phyloP scores from a whole-genome alignment of 2,888 invertebrate species.

The Anodontia alba region DNA sequence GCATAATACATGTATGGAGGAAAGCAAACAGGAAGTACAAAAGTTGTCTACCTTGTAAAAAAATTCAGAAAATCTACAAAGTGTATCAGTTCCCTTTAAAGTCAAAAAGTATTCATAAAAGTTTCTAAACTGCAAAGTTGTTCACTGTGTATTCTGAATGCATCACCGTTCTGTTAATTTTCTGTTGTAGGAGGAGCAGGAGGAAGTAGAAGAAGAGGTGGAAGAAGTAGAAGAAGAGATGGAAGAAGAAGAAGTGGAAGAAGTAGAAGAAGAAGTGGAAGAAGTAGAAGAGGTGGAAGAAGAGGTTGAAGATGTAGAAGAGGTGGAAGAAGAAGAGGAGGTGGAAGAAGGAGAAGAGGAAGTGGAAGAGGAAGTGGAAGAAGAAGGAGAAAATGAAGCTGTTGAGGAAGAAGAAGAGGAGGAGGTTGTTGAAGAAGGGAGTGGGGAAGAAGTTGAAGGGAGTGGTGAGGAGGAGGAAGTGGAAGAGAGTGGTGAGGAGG shows the following conservation, averaged over 20 bases:
- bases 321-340: conserved; percentile 13
- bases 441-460: conserved; percentile 56
- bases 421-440: conserved; percentile 22
- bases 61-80: too few species aligned
- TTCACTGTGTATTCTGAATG: too few species aligned
- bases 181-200: too few species aligned
- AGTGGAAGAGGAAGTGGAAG: conserved; percentile 30
- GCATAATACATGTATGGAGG: too few species aligned
- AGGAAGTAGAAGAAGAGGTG: conserved; percentile 16
- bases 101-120: too few species aligned
- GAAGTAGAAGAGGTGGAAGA: conserved; percentile 16
- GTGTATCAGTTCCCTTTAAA: too few species aligned
- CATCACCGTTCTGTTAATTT: too few species aligned
- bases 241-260: neutral
- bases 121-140: too few species aligned
- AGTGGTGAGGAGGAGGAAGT: conserved; percentile 67
- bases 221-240: conserved; percentile 4
- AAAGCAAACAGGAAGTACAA: too few species aligned
- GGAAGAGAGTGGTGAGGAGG: conserved; percentile 61
- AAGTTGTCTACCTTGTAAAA: too few species aligned
- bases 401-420: conserved; percentile 51
- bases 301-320: conserved; percentile 21
- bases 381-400: conserved; percentile 54
- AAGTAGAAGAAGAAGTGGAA: neutral
- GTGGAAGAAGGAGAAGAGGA: conserved; percentile 30